These are phyloP conservation scores for Chelon auratus DNA, from an alignment of 2,797 vertebrate species.

Conservation along the genomic window DNA sequence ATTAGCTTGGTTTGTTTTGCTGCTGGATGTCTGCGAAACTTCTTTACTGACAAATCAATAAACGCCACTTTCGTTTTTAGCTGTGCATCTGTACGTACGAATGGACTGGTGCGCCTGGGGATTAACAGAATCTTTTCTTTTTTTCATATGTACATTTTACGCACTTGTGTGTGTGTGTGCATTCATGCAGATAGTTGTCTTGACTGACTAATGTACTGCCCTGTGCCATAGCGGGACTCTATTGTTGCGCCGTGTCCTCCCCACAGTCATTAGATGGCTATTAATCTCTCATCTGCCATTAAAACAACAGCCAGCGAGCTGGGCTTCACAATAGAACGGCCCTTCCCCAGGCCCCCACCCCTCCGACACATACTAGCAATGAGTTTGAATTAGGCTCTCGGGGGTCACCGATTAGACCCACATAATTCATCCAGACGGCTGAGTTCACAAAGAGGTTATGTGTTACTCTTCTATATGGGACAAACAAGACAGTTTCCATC, in stretches of 20 bases:
- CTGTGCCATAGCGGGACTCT: conserved; percentile 53
- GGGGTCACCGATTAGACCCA: conserved; percentile 78
- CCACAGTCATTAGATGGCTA: conserved; percentile 76
- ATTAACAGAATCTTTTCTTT: conserved; percentile 19
- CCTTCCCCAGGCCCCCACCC: conserved; percentile 55
- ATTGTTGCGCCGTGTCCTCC: conserved; percentile 74
- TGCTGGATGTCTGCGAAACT: conserved; percentile 53
- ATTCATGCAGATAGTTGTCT: conserved; percentile 48
- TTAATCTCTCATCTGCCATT: conserved; percentile 81
- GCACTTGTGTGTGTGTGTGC: conserved; percentile 21
- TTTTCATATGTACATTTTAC: conserved; percentile 30
- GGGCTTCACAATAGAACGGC: conserved; percentile 59
- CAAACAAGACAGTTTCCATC: conserved; percentile 18
- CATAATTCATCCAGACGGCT: conserved; percentile 71
- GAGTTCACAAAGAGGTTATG: conserved; percentile 79
- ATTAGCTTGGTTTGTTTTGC: conserved; percentile 70
- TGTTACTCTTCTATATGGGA: conserved; percentile 28
- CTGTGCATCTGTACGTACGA: conserved; percentile 17
- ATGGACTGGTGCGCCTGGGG: conserved; percentile 13
- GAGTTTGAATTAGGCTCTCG: conserved; percentile 77
- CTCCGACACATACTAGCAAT: conserved; percentile 61
- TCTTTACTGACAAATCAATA: conserved; percentile 60
- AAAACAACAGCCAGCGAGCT: conserved; percentile 75
- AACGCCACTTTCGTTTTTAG: conserved; percentile 34
- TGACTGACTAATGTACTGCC: conserved; percentile 72